Percentiles rank a stretch among this genome's conserved stretches.
Conservation (phyloP, 1,140 invertebrate genomes). For the Protaetia brevitarsis region DNA sequence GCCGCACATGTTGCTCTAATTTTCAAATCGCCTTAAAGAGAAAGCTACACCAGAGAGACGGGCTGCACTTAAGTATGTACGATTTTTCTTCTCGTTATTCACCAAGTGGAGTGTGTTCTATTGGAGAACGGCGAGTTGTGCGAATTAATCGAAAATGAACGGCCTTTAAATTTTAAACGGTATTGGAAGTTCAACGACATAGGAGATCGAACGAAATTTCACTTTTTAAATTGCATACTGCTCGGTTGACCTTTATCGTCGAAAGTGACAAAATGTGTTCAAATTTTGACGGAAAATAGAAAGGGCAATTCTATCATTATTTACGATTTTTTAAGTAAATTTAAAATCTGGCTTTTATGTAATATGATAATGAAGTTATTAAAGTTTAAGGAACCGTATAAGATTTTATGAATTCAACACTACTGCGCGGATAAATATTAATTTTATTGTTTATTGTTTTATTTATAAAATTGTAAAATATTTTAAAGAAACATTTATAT, state of each 20-base stretch:
- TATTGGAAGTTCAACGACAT: not conserved
- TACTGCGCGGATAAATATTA: too few species aligned
- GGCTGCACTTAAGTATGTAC: too few species aligned
- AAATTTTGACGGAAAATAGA: too few species aligned
- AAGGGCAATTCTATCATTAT: too few species aligned
- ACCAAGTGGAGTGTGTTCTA: not conserved
- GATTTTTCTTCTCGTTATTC: not conserved
- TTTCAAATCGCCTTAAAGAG: constrained; percentile 7
- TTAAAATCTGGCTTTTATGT: too few species aligned
- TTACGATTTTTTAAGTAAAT: too few species aligned
- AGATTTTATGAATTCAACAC: too few species aligned
- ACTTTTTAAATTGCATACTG: not conserved
- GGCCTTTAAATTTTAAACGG: constrained; percentile 1
- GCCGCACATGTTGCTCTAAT: constrained; percentile 4
- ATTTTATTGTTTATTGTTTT: too few species aligned
- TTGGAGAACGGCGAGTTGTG: not conserved
- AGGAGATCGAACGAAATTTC: not conserved
- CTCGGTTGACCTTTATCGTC: not conserved
- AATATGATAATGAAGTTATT: too few species aligned
- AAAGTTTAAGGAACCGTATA: too few species aligned
- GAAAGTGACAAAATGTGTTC: not conserved
- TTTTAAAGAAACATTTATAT: too few species aligned
- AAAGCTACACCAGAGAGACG: not conserved
- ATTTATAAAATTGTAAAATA: too few species aligned
- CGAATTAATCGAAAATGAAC: not conserved